phyloP scores from a whole-genome alignment of 2,113 vertebrate genomes.

The Desmodus rotundus region DNA sequence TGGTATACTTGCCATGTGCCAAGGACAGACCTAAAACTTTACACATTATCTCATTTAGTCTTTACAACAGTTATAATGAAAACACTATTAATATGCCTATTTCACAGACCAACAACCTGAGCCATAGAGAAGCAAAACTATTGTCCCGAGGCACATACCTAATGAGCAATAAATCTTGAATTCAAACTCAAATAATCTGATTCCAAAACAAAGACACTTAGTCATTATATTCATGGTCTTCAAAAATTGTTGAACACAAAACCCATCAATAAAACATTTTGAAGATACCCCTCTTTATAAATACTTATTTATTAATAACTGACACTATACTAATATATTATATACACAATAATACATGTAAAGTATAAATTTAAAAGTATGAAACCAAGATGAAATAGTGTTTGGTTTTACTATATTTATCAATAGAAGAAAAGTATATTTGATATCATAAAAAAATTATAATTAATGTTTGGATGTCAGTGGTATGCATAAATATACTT shows the following conservation, averaged over 20 bases:
- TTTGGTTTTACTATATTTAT: not conserved
- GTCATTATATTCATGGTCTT: not conserved
- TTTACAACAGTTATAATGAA: not conserved
- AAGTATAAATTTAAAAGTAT: not conserved
- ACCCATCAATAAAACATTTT: not conserved
- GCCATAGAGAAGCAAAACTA: not conserved
- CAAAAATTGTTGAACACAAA: not conserved
- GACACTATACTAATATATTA: not conserved
- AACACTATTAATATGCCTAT: not conserved
- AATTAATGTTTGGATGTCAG: not conserved
- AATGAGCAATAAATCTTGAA: not conserved
- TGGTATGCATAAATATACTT: not conserved
- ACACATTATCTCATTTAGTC: not conserved
- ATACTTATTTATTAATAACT: not conserved
- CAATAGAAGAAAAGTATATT: not conserved
- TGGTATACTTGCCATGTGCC: not conserved
- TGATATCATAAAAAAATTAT: not conserved
- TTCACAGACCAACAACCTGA: not conserved
- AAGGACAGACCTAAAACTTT: not conserved
- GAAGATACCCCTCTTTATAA: not conserved
- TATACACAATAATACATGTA: not conserved
- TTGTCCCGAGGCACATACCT: not conserved
- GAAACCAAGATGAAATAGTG: not conserved
- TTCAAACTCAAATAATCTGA: not conserved
- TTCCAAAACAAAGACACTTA: not conserved